A percentile compares a stretch with the other conserved stretches of the same genome.
Evolutionary conservation across 1,140 invertebrate genomes (phyloP).

Genomic region (Tetranychus cinnabarinus): DNA sequence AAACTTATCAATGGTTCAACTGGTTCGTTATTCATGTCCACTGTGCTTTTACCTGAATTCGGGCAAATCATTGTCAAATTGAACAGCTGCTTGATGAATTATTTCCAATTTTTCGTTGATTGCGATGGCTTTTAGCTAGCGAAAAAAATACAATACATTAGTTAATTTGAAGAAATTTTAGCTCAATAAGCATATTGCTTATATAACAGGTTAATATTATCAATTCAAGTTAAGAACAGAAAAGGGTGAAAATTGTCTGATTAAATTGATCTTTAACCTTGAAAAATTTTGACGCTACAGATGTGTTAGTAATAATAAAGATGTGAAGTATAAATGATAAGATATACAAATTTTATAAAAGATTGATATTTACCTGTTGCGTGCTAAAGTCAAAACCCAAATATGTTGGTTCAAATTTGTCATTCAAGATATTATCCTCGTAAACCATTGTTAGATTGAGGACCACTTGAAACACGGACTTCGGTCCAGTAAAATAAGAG

Average conservation of each 20-base stretch:
- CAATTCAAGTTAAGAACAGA: too few species aligned
- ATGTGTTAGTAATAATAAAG: too few species aligned
- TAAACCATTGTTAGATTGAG: too few species aligned
- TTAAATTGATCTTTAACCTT: too few species aligned
- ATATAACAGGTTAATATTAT: too few species aligned
- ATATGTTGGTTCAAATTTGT: constrained; percentile 1
- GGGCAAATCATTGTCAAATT: constrained; percentile 68
- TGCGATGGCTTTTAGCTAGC: constrained; percentile 65
- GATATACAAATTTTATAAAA: background rate
- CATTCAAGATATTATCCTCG: too few species aligned
- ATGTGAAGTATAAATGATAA: too few species aligned
- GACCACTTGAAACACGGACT: too few species aligned
- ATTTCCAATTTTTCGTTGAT: constrained; percentile 46
- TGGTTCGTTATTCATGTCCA: background rate
- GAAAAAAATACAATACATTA: constrained; percentile 18
- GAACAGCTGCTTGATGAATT: constrained; percentile 49
- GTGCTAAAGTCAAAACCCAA: constrained; percentile 16
- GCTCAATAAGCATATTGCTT: too few species aligned
- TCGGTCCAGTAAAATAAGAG: too few species aligned
- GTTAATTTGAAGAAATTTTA: background rate
- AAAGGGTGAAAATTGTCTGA: too few species aligned
- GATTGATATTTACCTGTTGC: constrained; percentile 11
- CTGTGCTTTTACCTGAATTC: constrained; percentile 46
- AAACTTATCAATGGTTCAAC: background rate
- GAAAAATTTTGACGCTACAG: too few species aligned